Percentiles rank a stretch among this genome's conserved stretches.
Evolutionary conservation across 2,888 invertebrate species (phyloP).

Genomic region (Allophyes oxyacanthae): DNA sequence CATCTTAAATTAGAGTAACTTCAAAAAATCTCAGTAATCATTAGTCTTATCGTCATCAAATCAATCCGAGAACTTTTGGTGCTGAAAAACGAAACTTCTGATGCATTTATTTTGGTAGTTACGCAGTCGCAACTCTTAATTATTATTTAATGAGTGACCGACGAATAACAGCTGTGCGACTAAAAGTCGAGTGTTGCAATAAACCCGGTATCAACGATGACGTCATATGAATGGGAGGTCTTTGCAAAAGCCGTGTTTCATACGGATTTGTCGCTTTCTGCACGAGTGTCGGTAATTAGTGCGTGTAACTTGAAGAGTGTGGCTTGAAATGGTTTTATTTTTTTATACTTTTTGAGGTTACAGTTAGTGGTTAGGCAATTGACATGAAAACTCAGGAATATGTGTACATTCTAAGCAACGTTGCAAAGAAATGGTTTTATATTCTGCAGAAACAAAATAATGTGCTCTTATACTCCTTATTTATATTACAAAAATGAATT

Average conservation of each 20-base stretch:
- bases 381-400: conserved; percentile 16
- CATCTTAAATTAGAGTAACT: too few relatives aligned
- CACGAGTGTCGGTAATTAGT: conserved; percentile 33
- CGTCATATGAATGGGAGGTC: conserved; percentile 18
- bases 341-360: conserved; percentile 32
- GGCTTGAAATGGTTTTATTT: conserved; percentile 12
- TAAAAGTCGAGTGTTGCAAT: conserved; percentile 31
- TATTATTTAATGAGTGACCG: conserved; percentile 14
- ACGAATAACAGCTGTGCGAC: conserved; percentile 16
- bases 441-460: too few relatives aligned
- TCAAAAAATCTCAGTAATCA: too few relatives aligned
- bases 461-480: too few relatives aligned
- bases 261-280: conserved; percentile 20
- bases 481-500: too few relatives aligned
- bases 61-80: too few relatives aligned
- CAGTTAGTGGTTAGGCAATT: conserved; percentile 15
- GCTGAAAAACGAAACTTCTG: not conserved
- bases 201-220: conserved; percentile 19
- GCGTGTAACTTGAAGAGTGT: conserved; percentile 31
- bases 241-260: conserved; percentile 37
- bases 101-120: conserved; percentile 5
- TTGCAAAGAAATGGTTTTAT: too few relatives aligned
- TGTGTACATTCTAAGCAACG: too few relatives aligned
- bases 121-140: conserved; percentile 20
- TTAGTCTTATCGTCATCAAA: too few relatives aligned